Base-by-base conservation (phyloP, 35 echinoderm and acorn worm genomes). In the Apostichopus californicus region DNA sequence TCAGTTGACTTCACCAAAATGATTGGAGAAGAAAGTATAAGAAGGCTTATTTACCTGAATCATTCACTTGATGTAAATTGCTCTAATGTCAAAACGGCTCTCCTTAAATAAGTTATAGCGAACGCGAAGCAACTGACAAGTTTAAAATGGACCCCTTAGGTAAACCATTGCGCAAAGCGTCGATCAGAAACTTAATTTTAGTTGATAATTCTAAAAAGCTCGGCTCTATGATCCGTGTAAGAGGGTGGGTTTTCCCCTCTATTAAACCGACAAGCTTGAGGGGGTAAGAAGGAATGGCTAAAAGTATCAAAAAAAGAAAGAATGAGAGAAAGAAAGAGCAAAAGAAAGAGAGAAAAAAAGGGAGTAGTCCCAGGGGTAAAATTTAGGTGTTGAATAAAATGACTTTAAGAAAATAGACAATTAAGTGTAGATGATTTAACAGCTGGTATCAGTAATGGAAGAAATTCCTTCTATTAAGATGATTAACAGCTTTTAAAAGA, bases 141-240 rank as follows among this genome's bases (percentile, higher is more conserved):
- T 85, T 85, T 85, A 85, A 85, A 85, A 85, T 85, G 81, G 81
- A 85, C 81, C 81, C 81, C 81, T 85, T 85, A 85, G 81, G 81
- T 85, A 52, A 85, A 52, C 81, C 25, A 85, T 85, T 85, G 81
- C 55, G 81, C 56, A 60, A 52, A 85, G 81, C 28, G 81, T 56
- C 81, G 55, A 85, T 85, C 81, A 85, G 81, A 58, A 68, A 85
- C 81, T 85, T 59, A 85, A 85, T 85, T 85, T 85, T 85, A n/a
- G 55, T 85, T 56, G 55, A 85, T 85, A 85, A 85, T 85, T 56
- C 81, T 85, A 85, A 85, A 85, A 85, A 22, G 58, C 55, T 59
- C 81, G 55, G 81, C 81, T 85, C 56, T 85, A 85, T 85, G 54
- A 85, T 56, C 81, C 81, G 24, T 85, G 81, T 85, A 85, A 85